Conservation (phyloP, 2,888 invertebrate species). For the Omphaloscelis lunosa region DNA sequence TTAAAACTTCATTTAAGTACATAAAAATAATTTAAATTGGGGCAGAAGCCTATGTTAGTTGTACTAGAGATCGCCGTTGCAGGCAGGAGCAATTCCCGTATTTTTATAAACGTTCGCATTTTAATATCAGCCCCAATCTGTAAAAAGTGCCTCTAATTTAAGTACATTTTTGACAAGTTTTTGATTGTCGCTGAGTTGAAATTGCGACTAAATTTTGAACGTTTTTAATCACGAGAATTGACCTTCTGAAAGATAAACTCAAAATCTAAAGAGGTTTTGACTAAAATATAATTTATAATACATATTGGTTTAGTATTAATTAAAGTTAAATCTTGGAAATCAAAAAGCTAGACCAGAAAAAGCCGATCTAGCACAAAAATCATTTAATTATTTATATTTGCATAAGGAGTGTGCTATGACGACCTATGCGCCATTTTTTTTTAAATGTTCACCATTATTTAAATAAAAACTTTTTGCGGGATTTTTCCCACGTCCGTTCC, state of each 20-base stretch:
- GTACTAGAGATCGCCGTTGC: neutral
- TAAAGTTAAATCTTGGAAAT: neutral
- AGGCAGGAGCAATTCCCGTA: too few relatives aligned
- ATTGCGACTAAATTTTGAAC: too few relatives aligned
- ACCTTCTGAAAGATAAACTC: too few relatives aligned
- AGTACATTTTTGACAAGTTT: too few relatives aligned
- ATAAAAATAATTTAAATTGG: constrained; percentile 32
- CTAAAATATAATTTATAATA: constrained; percentile 10
- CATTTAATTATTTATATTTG: neutral
- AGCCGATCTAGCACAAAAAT: constrained; percentile 2
- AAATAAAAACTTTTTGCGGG: neutral
- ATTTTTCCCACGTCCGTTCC: neutral
- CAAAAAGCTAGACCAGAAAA: neutral
- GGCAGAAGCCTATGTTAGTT: constrained; percentile 33
- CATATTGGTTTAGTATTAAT: neutral
- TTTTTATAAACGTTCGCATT: too few relatives aligned
- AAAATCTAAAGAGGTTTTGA: neutral
- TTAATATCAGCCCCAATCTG: too few relatives aligned
- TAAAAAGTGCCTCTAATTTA: too few relatives aligned
- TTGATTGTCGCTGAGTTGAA: too few relatives aligned
- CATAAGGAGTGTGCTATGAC: neutral
- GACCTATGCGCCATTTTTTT: too few relatives aligned
- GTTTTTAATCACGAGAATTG: too few relatives aligned
- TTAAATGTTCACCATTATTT: neutral
- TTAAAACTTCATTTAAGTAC: constrained; percentile 56